Base-by-base conservation (phyloP, 2,113 vertebrate species). In the Serinus canaria region DNA sequence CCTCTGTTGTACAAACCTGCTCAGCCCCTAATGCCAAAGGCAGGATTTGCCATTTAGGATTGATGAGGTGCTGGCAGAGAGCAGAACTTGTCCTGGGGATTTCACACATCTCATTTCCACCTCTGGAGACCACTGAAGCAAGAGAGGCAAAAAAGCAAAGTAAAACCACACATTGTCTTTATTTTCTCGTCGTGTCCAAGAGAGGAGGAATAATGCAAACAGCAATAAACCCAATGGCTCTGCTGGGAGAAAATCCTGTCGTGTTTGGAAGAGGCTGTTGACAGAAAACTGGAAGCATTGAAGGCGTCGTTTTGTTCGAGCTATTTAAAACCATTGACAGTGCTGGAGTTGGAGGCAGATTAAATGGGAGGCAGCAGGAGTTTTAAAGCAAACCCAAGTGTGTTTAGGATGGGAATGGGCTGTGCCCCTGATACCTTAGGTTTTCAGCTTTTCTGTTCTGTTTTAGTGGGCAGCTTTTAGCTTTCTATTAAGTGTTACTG, bases 201-300 rank as follows among this genome's bases (percentile, higher is more conserved):
- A 89, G 27, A 75, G 17, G 23, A 52, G 39, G 53, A 90, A 75
- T 46, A 87, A 60, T 3, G 1, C 87, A 92, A 81, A 92, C 69
- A 81, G 41, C 83, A 94, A 60, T 72, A 89, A 95, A 92, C 27
- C 18, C 47, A 82, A 68, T 13, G 6, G 68, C 83, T 92, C 91
- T 92, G 84, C 41, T 75, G 81, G 92, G 94, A 94, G 66, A 91
- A 47, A 82, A 88, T 66, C 18, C 66, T 92, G n/a, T 22, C 35
- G 72, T 7, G 9, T 80, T 89, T 66, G 46, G 73, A 89, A 90
- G 67, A 79, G 84, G 58, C 64, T 94, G 87, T 74, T 94, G 95
- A 95, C 92, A 95, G 92, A 74, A 83, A 80, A 80, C 75, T 94
- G 94, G 82, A 88, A 90, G 79, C 15, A 0, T 7, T 83, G 79